Conservation (phyloP, 2,888 invertebrate genomes). For the Pecten maximus region DNA sequence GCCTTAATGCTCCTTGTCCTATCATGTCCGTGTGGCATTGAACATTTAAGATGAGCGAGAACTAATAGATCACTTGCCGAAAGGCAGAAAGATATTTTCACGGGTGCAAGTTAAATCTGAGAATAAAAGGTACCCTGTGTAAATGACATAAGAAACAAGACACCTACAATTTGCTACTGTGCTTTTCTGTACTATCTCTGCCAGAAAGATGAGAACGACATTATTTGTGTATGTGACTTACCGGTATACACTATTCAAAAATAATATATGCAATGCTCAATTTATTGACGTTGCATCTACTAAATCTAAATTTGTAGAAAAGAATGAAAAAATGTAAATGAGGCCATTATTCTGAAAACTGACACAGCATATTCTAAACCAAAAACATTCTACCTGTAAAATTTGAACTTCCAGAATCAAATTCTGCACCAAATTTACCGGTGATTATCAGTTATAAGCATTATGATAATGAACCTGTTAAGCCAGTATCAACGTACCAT, state of each 20-base stretch:
- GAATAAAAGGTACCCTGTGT: not conserved
- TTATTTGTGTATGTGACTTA: not conserved
- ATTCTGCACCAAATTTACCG: not conserved
- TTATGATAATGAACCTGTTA: too few species aligned
- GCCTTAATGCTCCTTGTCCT: not conserved
- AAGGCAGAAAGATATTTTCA: not conserved
- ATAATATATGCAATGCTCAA: not conserved
- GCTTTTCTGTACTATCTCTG: not conserved
- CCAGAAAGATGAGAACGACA: not conserved
- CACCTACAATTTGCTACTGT: not conserved
- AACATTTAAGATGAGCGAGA: not conserved
- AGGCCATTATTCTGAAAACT: not conserved
- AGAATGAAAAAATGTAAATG: not conserved
- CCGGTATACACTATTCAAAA: not conserved
- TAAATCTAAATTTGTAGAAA: not conserved
- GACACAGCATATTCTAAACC: not conserved
- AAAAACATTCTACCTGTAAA: not conserved
- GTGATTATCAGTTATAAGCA: too few species aligned
- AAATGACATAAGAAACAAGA: not conserved
- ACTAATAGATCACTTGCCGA: not conserved
- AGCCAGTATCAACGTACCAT: too few species aligned
- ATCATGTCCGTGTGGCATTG: not conserved
- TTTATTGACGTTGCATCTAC: not conserved
- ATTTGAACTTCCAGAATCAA: not conserved
- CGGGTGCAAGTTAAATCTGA: not conserved